Evolutionary conservation across 2,797 vertebrate species (phyloP).

Genomic region (Gymnodraco acuticeps): DNA sequence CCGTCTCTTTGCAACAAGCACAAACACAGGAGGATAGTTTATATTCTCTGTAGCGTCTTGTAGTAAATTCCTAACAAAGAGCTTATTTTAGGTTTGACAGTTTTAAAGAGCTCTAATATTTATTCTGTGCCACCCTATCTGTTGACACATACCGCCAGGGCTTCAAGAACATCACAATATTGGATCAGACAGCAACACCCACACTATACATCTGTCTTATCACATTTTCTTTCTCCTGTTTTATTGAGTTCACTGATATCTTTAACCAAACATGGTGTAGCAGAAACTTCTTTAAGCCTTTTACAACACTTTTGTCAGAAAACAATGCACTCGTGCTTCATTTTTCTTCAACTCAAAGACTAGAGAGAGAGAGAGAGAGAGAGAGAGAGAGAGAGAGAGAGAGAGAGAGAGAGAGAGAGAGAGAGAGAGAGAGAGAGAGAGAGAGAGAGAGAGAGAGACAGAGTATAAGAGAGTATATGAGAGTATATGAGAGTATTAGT

Average conservation of each 20-base stretch:
- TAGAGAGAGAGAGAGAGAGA: too few relatives aligned
- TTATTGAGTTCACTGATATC: slow-evolving; percentile 26
- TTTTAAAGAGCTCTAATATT: slow-evolving; percentile 55
- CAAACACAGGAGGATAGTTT: background rate
- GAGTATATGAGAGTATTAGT: slow-evolving; percentile 43
- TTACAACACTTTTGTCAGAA: slow-evolving; percentile 27
- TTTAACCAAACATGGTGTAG: slow-evolving; percentile 20
- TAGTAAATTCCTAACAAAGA: slow-evolving; percentile 41
- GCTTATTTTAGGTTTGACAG: background rate
- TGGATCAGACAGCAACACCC: too few relatives aligned
- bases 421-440: too few relatives aligned
- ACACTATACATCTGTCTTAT: slow-evolving; percentile 51
- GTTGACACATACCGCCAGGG: slow-evolving; percentile 50
- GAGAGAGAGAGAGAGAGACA: slow-evolving; percentile 21
- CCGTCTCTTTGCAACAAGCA: background rate
- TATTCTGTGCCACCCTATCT: slow-evolving; percentile 54
- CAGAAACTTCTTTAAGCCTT: slow-evolving; percentile 21
- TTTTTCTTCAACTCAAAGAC: slow-evolving; percentile 4
- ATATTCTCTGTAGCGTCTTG: background rate
- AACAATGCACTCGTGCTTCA: slow-evolving; percentile 10
- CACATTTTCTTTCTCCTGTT: slow-evolving; percentile 20
- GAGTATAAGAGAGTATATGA: slow-evolving; percentile 13
- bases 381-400: too few relatives aligned
- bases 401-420: too few relatives aligned
- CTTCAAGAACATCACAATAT: slow-evolving; percentile 52